A percentile compares a stretch with the other conserved stretches of the same genome.
Evolutionary conservation across 2,888 invertebrate species (phyloP).

Genomic region (Perithous albicinctus): DNA sequence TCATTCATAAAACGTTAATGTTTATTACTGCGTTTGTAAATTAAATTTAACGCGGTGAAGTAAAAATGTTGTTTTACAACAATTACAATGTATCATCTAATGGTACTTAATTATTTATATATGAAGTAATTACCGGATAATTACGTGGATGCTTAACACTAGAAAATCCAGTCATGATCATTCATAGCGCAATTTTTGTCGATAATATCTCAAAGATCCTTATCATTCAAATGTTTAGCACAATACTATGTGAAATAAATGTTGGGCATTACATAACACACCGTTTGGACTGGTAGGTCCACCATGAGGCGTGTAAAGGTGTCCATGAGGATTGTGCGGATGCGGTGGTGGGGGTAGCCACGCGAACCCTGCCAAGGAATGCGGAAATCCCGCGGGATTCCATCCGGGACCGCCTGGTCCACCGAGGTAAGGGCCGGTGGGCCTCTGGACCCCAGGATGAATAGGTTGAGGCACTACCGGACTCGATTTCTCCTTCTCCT

Average conservation of each 20-base stretch:
- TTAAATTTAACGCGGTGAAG: too few species aligned
- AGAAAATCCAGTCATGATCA: too few species aligned
- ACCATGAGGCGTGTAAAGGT: conserved; percentile 82
- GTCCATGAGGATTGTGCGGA: conserved; percentile 86
- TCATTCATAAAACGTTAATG: too few species aligned
- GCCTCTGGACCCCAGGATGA: conserved; percentile 87
- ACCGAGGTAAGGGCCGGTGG: conserved; percentile 86
- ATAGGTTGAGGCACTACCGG: conserved; percentile 90
- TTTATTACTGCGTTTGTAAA: too few species aligned
- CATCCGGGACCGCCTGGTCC: conserved; percentile 85
- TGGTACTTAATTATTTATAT: too few species aligned
- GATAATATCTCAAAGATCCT: background rate
- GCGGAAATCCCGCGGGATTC: conserved; percentile 83
- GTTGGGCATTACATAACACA: conserved; percentile 69
- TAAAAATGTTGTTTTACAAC: too few species aligned
- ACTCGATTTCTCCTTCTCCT: conserved; percentile 83
- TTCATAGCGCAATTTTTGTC: background rate
- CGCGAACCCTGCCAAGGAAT: conserved; percentile 88
- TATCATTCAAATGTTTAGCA: background rate
- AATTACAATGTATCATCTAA: too few species aligned
- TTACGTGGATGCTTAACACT: too few species aligned
- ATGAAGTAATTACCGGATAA: too few species aligned
- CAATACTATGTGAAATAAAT: conserved; percentile 22
- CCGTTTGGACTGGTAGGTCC: conserved; percentile 83
- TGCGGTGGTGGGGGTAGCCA: conserved; percentile 88